Evolutionary conservation across 2,888 invertebrate species (phyloP).

Genomic region (Ophion slaviceki): DNA sequence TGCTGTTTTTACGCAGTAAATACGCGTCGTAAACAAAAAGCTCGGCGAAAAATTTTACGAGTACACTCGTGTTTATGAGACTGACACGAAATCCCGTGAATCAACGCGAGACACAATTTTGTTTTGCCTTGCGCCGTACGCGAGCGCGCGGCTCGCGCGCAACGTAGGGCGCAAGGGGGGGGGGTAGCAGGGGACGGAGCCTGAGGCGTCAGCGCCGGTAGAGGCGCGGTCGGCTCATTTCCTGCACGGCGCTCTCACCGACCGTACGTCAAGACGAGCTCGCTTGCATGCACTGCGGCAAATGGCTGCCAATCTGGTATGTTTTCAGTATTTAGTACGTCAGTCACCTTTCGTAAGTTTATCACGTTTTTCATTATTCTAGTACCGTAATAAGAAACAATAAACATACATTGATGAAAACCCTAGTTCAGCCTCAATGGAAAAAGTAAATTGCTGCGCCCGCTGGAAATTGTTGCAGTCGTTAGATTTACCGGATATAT

Average conservation of each 20-base stretch:
- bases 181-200: not conserved
- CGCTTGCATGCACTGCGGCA: too few relatives aligned
- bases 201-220: not conserved
- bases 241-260: not conserved
- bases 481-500: too few relatives aligned
- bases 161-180: not conserved
- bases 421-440: too few relatives aligned
- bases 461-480: too few relatives aligned
- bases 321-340: too few relatives aligned
- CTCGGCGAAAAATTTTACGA: conserved; percentile 43
- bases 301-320: too few relatives aligned
- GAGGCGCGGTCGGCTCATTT: not conserved
- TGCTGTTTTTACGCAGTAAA: conserved; percentile 26
- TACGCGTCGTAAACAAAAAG: conserved; percentile 58
- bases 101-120: conserved; percentile 23
- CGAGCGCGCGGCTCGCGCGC: not conserved
- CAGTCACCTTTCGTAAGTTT: too few relatives aligned
- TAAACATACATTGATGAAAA: too few relatives aligned
- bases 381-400: too few relatives aligned
- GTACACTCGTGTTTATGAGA: conserved; percentile 47
- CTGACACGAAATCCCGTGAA: conserved; percentile 44
- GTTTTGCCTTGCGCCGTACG: not conserved
- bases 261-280: not conserved
- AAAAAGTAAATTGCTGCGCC: too few relatives aligned
- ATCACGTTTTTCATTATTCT: too few relatives aligned